Evolutionary conservation across 2,888 invertebrate genomes (phyloP), one percentile per base, ranked within the genome.

Genomic region (Ornithoptera priamus): DNA sequence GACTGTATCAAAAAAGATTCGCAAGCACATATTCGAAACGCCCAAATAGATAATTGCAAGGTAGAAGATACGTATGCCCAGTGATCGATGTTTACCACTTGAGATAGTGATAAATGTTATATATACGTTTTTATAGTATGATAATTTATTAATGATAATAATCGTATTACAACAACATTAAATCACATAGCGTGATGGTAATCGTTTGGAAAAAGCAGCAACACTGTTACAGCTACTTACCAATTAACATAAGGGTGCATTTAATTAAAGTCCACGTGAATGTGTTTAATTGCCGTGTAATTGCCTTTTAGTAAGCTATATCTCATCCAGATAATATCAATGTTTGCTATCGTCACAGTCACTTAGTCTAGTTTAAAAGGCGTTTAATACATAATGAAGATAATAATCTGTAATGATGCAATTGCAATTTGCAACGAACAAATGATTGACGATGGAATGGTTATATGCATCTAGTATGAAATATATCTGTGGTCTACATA

Each of bases 201-300:
- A 67, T n/a, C 24, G 59, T 62, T 59, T 58, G 62, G 50, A 58
- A 62, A 62, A 72, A 72, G 73, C 71, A 65, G 70, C 69, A 71
- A 71, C 65, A 68, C 62, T 68, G 58, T 71, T 58, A 74, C 71
- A 71, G 78, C 80, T 81, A 80, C 80, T 80, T 79, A 74, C 74
- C 76, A 82, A 83, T 85, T 83, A 83, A 75, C 78, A 79, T 80
- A 77, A 85, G 90, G 90, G 90, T 90, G 89, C 89, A 90, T 90
- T 85, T 82, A 77, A 90, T 90, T 90, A 89, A 74, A 80, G 72
- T 70, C 63, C 65, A 69, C 71, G 67, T 71, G 71, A 78, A 80
- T 79, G 80, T 75, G 81, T 78, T 81, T 89, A 89, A 89, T 87
- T 86, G 84, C 80, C 89, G 86, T 89, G 80, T 89, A 90, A 91